These are phyloP conservation scores for Steatocranus sp. DNA, from an alignment of 2,797 vertebrate genomes.

Conservation along the genomic window DNA sequence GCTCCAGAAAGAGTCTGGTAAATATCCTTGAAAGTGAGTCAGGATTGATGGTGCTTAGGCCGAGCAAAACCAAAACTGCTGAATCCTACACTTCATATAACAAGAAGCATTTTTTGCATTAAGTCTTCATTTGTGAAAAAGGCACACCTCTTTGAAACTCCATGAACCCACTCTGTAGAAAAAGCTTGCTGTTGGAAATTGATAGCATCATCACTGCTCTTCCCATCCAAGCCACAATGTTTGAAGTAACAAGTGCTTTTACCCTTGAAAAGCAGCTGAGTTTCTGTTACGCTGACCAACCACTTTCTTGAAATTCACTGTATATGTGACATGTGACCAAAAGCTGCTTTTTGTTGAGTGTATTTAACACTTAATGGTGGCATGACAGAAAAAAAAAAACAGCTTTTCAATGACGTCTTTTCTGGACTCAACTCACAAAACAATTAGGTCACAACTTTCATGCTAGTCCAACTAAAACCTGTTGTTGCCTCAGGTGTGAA, in stretches of 20 bases:
- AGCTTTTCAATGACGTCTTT: background rate
- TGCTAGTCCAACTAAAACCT: background rate
- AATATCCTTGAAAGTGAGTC: background rate
- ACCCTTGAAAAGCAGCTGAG: background rate
- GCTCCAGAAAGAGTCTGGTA: background rate
- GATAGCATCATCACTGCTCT: fast-evolving
- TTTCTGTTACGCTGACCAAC: background rate
- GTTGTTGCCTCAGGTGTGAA: background rate
- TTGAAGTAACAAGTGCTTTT: background rate
- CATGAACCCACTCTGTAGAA: background rate
- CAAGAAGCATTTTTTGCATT: background rate
- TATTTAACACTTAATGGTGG: background rate
- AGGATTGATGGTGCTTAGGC: background rate
- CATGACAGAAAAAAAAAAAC: background rate
- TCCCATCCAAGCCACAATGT: fast-evolving
- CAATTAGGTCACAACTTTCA: background rate
- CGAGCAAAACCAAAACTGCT: background rate
- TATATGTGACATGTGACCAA: background rate
- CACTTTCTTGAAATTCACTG: background rate
- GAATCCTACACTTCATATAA: background rate
- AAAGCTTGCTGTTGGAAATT: background rate
- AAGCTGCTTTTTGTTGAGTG: background rate
- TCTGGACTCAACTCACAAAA: fast-evolving
- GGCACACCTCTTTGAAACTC: background rate
- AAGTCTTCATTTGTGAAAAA: background rate